Conservation (phyloP, 1,140 invertebrate genomes). For the Ceratosolen solmsi region DNA sequence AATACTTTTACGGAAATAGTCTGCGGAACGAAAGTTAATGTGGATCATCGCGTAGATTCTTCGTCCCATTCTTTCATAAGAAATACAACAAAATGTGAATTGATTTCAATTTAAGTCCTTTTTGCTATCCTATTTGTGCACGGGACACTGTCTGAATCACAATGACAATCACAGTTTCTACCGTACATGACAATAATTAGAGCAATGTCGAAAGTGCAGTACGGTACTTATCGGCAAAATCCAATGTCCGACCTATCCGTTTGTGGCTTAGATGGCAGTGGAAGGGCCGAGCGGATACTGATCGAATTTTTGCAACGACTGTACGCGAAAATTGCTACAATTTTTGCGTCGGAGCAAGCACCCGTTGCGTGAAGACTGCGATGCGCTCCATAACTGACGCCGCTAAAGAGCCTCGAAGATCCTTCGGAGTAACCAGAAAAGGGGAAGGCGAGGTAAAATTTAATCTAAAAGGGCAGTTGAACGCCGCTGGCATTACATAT, state of each 20-base stretch:
- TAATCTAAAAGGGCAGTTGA: constrained; percentile 1
- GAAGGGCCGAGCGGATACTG: neutral
- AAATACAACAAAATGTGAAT: too few relatives aligned
- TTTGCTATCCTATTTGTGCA: too few relatives aligned
- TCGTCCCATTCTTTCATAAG: too few relatives aligned
- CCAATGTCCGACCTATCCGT: neutral
- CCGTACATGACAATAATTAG: too few relatives aligned
- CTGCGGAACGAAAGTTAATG: too few relatives aligned
- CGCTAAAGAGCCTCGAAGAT: constrained; percentile 4
- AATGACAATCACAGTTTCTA: too few relatives aligned
- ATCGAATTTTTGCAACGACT: neutral
- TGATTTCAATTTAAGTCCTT: too few relatives aligned
- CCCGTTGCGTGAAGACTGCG: constrained; percentile 1
- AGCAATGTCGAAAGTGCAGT: neutral
- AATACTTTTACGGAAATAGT: too few relatives aligned
- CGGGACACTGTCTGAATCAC: too few relatives aligned
- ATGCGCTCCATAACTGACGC: neutral
- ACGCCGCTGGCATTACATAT: neutral
- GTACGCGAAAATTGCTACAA: constrained; percentile 9
- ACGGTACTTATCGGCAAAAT: neutral
- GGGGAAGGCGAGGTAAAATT: neutral
- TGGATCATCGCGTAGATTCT: too few relatives aligned
- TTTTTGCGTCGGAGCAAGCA: constrained; percentile 3
- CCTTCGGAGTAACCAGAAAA: neutral
- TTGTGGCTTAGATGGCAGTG: neutral